phyloP scores from a whole-genome alignment of 2,888 invertebrate species.

The Copidosoma aretas region DNA sequence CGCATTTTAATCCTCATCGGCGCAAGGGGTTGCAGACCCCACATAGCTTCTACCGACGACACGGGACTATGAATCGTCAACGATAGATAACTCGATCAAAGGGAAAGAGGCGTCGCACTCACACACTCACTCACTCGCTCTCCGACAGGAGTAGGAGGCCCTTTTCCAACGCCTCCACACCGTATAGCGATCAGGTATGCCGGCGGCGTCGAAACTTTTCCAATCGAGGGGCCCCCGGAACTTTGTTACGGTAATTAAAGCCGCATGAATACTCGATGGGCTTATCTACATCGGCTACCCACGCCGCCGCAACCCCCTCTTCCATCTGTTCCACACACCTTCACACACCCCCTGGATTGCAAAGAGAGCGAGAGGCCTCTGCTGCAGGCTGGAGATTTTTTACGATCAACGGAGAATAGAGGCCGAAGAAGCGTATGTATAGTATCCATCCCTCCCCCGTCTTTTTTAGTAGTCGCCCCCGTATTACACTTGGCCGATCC shows the following conservation, averaged over 20 bases:
- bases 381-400: conserved; percentile 15
- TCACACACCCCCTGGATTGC: too few species aligned
- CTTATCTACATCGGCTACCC: conserved; percentile 48
- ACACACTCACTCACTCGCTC: conserved; percentile 29
- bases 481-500: background rate
- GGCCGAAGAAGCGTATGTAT: conserved; percentile 4
- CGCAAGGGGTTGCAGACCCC: background rate
- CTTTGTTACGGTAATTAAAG: conserved; percentile 62
- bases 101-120: conserved; percentile 36
- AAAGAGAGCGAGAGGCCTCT: background rate
- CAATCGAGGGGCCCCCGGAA: conserved; percentile 60
- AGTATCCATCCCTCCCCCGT: too few species aligned
- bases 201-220: conserved; percentile 60
- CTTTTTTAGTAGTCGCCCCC: background rate
- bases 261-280: conserved; percentile 59
- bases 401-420: conserved; percentile 5
- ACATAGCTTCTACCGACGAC: conserved; percentile 11
- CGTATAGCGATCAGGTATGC: conserved; percentile 58
- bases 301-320: conserved; percentile 1
- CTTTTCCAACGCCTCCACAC: background rate
- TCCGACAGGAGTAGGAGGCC: background rate
- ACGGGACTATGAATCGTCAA: conserved; percentile 52
- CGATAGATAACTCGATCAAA: conserved; percentile 55
- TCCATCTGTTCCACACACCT: background rate
- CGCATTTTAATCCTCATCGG: conserved; percentile 49